These are phyloP conservation scores for Pipistrellus pipistrellus DNA, from an alignment of 2,797 vertebrate species.

Conservation along the genomic window DNA sequence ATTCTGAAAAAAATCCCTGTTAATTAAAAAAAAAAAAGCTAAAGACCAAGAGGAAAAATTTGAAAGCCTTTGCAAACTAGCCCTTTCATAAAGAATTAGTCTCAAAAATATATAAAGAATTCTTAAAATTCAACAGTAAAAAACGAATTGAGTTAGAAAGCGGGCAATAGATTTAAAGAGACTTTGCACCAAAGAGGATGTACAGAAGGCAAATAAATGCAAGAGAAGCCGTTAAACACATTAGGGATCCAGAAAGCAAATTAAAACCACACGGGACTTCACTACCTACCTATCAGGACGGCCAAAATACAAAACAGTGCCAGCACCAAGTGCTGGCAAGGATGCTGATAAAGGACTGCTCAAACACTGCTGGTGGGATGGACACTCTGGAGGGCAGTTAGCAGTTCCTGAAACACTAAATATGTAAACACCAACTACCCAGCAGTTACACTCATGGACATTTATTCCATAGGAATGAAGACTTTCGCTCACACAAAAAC, in stretches of 20 bases:
- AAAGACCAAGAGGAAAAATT: background rate
- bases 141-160: slow-evolving; percentile 3
- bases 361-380: background rate
- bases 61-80: background rate
- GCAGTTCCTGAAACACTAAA: background rate
- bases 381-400: background rate
- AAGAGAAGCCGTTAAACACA: background rate
- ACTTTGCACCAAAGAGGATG: background rate
- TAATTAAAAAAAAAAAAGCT: slow-evolving; percentile 38
- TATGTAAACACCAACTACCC: too few relatives aligned
- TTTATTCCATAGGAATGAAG: slow-evolving; percentile 27
- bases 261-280: background rate
- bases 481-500: background rate
- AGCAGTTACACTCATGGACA: background rate
- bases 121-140: slow-evolving; percentile 25
- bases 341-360: background rate
- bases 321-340: background rate
- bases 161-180: background rate
- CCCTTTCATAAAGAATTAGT: background rate
- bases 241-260: background rate
- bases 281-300: background rate
- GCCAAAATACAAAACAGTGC: background rate
- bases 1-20: background rate
- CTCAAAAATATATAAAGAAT: background rate
- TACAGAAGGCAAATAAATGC: background rate